phyloP scores from a whole-genome alignment of 2,113 vertebrate genomes.

The Etheostoma spectabile region DNA sequence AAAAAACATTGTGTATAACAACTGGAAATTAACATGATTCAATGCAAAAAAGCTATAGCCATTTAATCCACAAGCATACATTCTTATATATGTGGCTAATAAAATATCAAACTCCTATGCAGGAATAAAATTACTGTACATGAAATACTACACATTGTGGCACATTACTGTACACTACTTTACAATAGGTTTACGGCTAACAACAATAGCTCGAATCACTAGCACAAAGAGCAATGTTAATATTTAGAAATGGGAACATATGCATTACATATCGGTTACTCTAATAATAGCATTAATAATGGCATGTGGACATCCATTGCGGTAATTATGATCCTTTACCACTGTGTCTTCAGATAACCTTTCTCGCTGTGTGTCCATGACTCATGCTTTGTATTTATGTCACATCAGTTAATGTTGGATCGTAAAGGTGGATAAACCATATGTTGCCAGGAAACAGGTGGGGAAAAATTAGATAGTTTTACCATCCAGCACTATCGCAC shows the following conservation, averaged over 20 bases:
- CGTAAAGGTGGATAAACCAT: conserved; percentile 3
- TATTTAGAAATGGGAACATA: neutral
- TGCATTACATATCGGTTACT: neutral
- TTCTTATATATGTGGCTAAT: too few species aligned
- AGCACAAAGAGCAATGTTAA: too few species aligned
- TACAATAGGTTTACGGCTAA: too few species aligned
- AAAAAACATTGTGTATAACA: too few species aligned
- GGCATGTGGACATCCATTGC: neutral
- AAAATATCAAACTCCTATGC: too few species aligned
- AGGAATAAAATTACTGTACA: too few species aligned
- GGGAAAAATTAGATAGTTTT: neutral
- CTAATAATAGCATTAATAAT: neutral
- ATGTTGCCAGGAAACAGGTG: conserved; percentile 7
- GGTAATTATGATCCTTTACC: conserved; percentile 25
- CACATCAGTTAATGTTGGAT: neutral
- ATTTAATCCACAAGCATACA: too few species aligned
- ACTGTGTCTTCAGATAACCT: conserved; percentile 22
- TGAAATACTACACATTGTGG: too few species aligned
- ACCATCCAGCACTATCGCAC: neutral
- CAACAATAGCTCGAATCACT: too few species aligned
- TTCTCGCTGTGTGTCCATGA: neutral
- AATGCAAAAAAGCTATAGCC: too few species aligned
- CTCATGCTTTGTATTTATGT: conserved; percentile 15
- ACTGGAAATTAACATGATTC: too few species aligned
- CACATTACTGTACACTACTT: too few species aligned